Base-by-base conservation (phyloP, 2,797 vertebrate species). In the Spinibarbus caldwelli region DNA sequence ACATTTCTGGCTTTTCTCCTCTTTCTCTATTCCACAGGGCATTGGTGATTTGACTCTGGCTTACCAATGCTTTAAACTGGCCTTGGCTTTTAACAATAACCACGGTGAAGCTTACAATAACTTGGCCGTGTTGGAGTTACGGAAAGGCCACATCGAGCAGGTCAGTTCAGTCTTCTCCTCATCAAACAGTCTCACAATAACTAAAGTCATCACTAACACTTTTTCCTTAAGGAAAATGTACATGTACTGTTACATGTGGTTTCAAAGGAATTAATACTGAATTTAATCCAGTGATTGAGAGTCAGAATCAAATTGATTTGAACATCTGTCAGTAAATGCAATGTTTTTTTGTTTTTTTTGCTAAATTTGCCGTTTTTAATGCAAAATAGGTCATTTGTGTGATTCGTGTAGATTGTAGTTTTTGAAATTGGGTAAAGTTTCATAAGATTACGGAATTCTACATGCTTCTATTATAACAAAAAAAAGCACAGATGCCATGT, bases 51-150 rank as follows among this genome's bases (percentile, higher is more conserved):
- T 95, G 83, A 96, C 91, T 52, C 91, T 99, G 93, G 97, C 98
- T 78, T 96, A 97, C 88, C 98, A 99, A 92, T 98, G 97, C 93
- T 98, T 98, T 91, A 96, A 96, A 93, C 94, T 99, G 82, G 93
- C 97, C 0, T 93, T 99, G 91, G 95, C 96, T 88, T 97, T 96
- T 91, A 97, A 97, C 88, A 99, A 99, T 1, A 88, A 96, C 89
- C 96, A 98, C 0, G 96, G 98, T 0, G 98, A 99, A 90, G 97
- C 98, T 68, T 99, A 98, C 91, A 99, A 99, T 93, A 99, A 99
- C 91, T 91, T 99, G 89, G 97, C 98, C 0, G 97, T 99, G 76
- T 92, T 99, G 91, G 98, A 99, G 92, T 94, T 99, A 91, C 94
- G 93, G 12, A 98, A 96, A 94, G 97, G 97, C 82, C 97, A 93